These are phyloP conservation scores for Sesia bembeciformis DNA, from an alignment of 2,888 invertebrate genomes.

Conservation along the genomic window DNA sequence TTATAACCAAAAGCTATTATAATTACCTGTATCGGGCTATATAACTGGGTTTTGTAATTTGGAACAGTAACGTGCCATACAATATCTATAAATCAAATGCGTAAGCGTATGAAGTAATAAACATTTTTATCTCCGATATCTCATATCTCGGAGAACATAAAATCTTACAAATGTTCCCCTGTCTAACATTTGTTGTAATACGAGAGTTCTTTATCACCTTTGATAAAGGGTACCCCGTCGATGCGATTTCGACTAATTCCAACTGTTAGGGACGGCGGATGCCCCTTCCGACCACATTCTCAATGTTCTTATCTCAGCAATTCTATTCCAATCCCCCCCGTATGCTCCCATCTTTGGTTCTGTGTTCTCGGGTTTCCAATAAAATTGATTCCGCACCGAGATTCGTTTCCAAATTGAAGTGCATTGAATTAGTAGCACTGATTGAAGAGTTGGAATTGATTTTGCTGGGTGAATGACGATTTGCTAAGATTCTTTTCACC, in stretches of 20 bases:
- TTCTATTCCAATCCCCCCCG: slow-evolving; percentile 25
- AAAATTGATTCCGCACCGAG: slow-evolving; percentile 38
- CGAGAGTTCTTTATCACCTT: slow-evolving; percentile 29
- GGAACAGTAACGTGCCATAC: too few species aligned
- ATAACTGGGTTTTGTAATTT: too few species aligned
- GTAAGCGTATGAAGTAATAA: too few species aligned
- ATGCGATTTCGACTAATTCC: slow-evolving; percentile 43
- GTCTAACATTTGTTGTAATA: slow-evolving; percentile 12
- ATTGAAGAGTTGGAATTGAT: slow-evolving; percentile 38
- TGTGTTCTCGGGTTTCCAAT: slow-evolving; percentile 29
- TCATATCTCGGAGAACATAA: too few species aligned
- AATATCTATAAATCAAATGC: too few species aligned
- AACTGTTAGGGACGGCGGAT: slow-evolving; percentile 28
- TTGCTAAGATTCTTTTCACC: background rate
- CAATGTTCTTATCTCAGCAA: slow-evolving; percentile 30
- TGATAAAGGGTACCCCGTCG: slow-evolving; percentile 28
- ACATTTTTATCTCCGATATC: too few species aligned
- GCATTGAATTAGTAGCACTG: slow-evolving; percentile 41
- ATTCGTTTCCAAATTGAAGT: slow-evolving; percentile 33
- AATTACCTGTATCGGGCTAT: too few species aligned
- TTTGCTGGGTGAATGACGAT: background rate
- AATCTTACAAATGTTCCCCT: background rate
- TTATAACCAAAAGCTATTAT: too few species aligned
- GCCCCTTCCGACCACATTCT: slow-evolving; percentile 30
- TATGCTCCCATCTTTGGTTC: slow-evolving; percentile 13